A percentile compares a stretch with the other conserved stretches of the same genome.
Conservation (phyloP, 2,888 invertebrate species). For the Clivina fossor region DNA sequence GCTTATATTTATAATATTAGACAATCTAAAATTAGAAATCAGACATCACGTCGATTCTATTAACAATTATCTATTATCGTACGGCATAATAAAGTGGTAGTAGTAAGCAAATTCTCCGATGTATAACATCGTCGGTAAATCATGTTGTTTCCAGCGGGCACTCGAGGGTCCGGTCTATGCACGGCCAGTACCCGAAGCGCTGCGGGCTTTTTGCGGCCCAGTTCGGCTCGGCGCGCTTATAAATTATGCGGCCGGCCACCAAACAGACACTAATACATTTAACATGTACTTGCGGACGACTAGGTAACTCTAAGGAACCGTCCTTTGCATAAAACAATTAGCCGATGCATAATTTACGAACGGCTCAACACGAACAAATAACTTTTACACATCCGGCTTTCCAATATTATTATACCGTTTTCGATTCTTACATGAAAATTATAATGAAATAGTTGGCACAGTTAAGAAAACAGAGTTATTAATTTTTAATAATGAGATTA, state of each 20-base stretch:
- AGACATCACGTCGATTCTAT: no score
- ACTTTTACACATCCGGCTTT: not conserved
- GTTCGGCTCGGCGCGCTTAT: no score
- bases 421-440: no score
- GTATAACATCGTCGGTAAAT: not conserved
- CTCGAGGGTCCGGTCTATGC: not conserved
- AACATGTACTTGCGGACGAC: constrained; percentile 24
- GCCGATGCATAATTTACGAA: constrained; percentile 24
- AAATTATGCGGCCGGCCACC: constrained; percentile 13
- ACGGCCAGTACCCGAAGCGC: not conserved
- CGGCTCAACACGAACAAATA: not conserved
- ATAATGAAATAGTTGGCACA: no score
- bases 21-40: no score
- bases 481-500: no score
- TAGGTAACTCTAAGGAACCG: constrained; percentile 24
- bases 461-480: no score
- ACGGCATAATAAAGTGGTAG: no score
- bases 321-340: constrained; percentile 31
- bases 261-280: constrained; percentile 24
- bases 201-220: constrained; percentile 16
- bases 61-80: no score
- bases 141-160: not conserved
- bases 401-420: not conserved
- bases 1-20: no score
- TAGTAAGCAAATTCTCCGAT: not conserved